Evolutionary conservation across 2,888 invertebrate species (phyloP), one percentile per base, ranked within the genome.

Genomic region (Teleogryllus oceanicus): DNA sequence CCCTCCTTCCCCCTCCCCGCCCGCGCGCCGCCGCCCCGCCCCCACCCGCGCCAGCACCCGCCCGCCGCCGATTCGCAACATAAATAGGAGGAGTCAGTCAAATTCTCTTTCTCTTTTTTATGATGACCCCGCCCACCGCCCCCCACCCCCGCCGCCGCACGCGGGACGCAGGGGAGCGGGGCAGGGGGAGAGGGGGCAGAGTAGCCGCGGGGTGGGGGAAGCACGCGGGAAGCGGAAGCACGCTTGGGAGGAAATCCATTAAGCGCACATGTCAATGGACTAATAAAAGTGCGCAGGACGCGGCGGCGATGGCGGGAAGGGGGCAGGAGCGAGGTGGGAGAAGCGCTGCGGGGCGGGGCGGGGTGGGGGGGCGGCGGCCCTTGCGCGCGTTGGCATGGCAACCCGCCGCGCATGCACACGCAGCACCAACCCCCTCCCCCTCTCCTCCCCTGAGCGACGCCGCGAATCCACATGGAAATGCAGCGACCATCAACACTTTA

Each of bases 171-270:
- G 13, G n/a, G 13, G 62, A 8, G 13, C 5, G 62, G n/a, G 13
- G 8, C 16, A 5, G 16, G n/a, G 4, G 62, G 62, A 4, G 62
- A 12, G 62, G 13, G 62, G 62, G 62, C 3, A 62, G 62, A 3
- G 21, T 21, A 1, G 62, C n/a, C 16, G 62, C 16, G 62, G 13
- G 62, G 62, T 0, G 62, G n/a, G 62, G 62, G 16, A 8, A 18
- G 62, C 62, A n/a, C 62, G 62, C 62, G 62, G 62, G n/a, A 62
- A n/a, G 62, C 62, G 62, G 62, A 62, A 62, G 62, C 62, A 62
- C 62, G 62, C 62, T 18, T 16, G 62, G 62, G 62, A 62, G 62
- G 62, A 62, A 62, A 62, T 62, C 62, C 62, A 62, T 62, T 62
- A 62, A n/a, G 62, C 62, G 62, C n/a, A 18, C 62, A n/a, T 62